Percentiles rank a stretch among this genome's conserved stretches.
These are phyloP conservation scores for Drosophila eohydei DNA, from an alignment of 2,888 invertebrate genomes.

Conservation along the genomic window DNA sequence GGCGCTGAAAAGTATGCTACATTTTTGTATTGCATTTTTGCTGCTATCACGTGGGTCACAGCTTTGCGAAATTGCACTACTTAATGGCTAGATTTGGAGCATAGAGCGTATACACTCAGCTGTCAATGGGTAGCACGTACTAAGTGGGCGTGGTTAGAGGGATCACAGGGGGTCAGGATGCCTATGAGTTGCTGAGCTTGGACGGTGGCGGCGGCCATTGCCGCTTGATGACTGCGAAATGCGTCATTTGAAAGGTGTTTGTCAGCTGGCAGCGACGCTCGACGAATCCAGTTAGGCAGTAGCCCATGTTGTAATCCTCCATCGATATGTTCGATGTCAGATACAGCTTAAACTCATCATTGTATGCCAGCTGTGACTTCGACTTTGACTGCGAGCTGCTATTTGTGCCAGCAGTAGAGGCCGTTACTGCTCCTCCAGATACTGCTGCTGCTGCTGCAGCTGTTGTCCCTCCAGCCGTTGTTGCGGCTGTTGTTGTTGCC, in stretches of 20 bases:
- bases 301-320: conserved; percentile 95
- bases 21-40: conserved; percentile 25
- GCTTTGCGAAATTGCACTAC: conserved; percentile 48
- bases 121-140: conserved; percentile 32
- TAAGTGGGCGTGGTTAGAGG: conserved; percentile 20
- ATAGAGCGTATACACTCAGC: conserved; percentile 44
- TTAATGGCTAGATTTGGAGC: conserved; percentile 46
- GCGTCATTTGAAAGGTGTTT: conserved; percentile 93
- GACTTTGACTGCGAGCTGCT: conserved; percentile 41
- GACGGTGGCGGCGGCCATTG: conserved; percentile 86
- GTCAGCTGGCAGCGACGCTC: conserved; percentile 92
- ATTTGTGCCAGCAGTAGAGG: conserved; percentile 6
- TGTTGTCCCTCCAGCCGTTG: conserved; percentile 9
- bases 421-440: conserved; percentile 7
- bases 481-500: conserved; percentile 27
- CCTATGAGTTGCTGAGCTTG: conserved; percentile 73
- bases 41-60: conserved; percentile 48
- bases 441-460: not conserved
- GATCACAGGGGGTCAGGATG: conserved; percentile 32
- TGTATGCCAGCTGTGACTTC: conserved; percentile 57
- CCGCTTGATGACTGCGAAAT: conserved; percentile 93
- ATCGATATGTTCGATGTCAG: conserved; percentile 93
- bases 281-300: conserved; percentile 94
- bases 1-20: conserved; percentile 53
- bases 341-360: conserved; percentile 91